Conservation (phyloP, 2,888 invertebrate genomes). For the Caenorhabditis afra region DNA sequence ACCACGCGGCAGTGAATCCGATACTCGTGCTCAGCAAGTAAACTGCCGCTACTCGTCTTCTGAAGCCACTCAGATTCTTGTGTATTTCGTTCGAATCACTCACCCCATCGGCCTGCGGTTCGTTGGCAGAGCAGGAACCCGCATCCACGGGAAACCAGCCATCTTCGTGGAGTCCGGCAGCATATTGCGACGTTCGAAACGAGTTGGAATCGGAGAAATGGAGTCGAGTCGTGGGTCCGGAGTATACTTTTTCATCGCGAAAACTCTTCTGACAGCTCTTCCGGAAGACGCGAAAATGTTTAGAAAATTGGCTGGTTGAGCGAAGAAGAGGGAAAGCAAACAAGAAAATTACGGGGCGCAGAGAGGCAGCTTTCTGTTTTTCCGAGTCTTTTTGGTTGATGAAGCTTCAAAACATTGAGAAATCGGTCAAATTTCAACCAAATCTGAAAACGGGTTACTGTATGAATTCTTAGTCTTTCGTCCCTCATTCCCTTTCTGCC, state of each 20-base stretch:
- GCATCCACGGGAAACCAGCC: slow-evolving; percentile 15
- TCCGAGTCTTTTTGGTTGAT: neutral
- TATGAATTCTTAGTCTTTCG: slow-evolving; percentile 1
- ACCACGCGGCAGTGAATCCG: slow-evolving; percentile 51
- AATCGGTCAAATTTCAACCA: neutral
- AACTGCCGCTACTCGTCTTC: slow-evolving; percentile 28
- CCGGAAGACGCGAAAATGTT: slow-evolving; percentile 13
- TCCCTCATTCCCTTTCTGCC: no score
- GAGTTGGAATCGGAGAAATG: slow-evolving; percentile 31
- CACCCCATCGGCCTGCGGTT: slow-evolving; percentile 6
- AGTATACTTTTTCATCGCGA: slow-evolving; percentile 30
- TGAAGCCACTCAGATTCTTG: no score
- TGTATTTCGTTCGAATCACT: no score
- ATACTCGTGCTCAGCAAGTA: slow-evolving; percentile 27
- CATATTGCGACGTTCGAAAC: slow-evolving; percentile 33
- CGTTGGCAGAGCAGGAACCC: slow-evolving; percentile 13
- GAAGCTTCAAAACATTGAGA: neutral
- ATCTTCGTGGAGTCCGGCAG: slow-evolving; percentile 14
- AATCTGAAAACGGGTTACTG: slow-evolving; percentile 8
- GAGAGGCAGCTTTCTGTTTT: slow-evolving; percentile 11
- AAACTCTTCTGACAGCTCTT: neutral
- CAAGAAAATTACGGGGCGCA: slow-evolving; percentile 25
- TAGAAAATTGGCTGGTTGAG: slow-evolving; percentile 31
- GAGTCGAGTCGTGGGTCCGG: slow-evolving; percentile 29
- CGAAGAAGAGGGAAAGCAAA: slow-evolving; percentile 21